Evolutionary conservation across 1,140 invertebrate genomes (phyloP), one percentile per base, ranked within the genome.

Genomic region (Anastrepha obliqua): DNA sequence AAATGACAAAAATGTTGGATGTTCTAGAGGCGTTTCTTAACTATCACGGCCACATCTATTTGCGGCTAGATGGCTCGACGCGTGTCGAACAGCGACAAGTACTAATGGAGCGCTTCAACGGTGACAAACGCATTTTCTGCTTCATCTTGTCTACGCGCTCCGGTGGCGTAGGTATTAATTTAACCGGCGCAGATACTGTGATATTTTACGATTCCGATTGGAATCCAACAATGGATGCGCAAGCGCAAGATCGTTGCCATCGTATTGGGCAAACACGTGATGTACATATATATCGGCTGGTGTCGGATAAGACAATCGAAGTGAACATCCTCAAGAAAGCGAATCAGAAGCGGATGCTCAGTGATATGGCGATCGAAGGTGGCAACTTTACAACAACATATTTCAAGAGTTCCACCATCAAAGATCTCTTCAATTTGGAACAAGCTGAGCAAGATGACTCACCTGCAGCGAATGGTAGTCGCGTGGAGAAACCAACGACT

Each of bases 211-310:
- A 99, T 94, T 99, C 98, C 89, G 99, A 99, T 94, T 99, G 99
- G 99, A 99, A 99, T 96, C 99, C 99, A 67, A 99, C 99, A 0
- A 99, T 99, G 99, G 99, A 99, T 95, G 98, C 98, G 70, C 99
- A 98, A 94, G 99, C 99, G 87, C 99, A 99, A 94, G 99, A 99
- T 94, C 95, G 99, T 89, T 99, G 98, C 94, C 99, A 99, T 94
- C 96, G 99, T 90, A 99, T 99, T 92, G 99, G 99, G 2, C 99
- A 99, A 94, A 99, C 99, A 0, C 95, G 99, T 90, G 99, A 99
- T 95, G 99, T 99, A 85, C 98, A 99, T 94, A 99, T 99, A 92
- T 99, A 99, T 94, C 93, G 98, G 60, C 95, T 99, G 87, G 97
- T 99, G 29, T 99, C 98, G 92, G 98, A 99, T 93, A 97, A 96